Conservation (phyloP, 2,888 invertebrate genomes). For the Cordilura impudica region DNA sequence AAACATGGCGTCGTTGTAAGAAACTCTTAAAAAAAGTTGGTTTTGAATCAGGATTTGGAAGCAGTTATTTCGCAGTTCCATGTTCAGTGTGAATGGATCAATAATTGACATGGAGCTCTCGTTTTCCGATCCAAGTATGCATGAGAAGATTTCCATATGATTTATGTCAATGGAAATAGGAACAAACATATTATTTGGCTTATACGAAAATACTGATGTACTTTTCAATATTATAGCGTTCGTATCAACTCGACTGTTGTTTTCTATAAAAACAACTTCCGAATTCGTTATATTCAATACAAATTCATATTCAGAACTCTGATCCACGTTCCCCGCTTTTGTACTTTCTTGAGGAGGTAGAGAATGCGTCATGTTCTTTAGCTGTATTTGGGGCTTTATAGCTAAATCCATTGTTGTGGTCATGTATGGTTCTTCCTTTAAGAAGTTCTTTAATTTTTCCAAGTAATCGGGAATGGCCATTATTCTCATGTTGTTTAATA, state of each 20-base stretch:
- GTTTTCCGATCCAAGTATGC: constrained; percentile 92
- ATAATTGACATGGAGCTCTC: constrained; percentile 96
- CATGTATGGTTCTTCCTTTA: constrained; percentile 79
- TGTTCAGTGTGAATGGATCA: constrained; percentile 92
- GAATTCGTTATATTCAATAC: constrained; percentile 97
- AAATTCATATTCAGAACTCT: constrained; percentile 80
- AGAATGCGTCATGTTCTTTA: not conserved
- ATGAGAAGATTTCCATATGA: constrained; percentile 95
- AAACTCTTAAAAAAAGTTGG: constrained; percentile 89
- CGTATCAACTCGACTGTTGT: constrained; percentile 91
- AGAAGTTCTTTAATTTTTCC: constrained; percentile 89
- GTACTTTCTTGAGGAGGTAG: not conserved
- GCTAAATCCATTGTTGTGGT: constrained; percentile 35
- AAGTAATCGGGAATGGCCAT: constrained; percentile 97
- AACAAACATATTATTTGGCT: constrained; percentile 83
- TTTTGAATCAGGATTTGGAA: constrained; percentile 81
- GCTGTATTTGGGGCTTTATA: not conserved
- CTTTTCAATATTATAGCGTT: constrained; percentile 96
- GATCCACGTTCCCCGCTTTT: constrained; percentile 72
- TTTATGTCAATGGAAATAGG: constrained; percentile 92
- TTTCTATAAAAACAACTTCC: constrained; percentile 95
- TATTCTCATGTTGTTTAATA: constrained; percentile 95
- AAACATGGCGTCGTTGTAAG: constrained; percentile 95
- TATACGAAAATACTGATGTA: constrained; percentile 91
- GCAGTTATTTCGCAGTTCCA: constrained; percentile 82